These are phyloP conservation scores for Carollia perspicillata DNA, from an alignment of 2,113 vertebrate species.

Conservation along the genomic window DNA sequence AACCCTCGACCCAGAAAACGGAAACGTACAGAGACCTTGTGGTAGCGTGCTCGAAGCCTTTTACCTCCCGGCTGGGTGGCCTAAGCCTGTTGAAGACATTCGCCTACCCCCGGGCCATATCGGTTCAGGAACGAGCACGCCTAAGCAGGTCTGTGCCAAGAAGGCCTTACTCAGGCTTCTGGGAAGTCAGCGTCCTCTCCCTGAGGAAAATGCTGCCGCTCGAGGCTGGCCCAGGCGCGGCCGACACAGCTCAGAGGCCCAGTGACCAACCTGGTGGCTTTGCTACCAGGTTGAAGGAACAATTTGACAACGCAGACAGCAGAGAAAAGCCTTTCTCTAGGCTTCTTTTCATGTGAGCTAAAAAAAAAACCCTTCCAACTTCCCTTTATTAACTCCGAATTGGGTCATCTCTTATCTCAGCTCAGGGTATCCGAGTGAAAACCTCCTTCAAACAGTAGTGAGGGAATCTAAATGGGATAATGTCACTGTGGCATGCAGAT, in stretches of 20 bases:
- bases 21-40: not conserved
- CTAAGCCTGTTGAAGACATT: not conserved
- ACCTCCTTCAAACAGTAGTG: not conserved
- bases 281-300: not conserved
- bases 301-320: not conserved
- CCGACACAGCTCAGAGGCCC: not conserved
- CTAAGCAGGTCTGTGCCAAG: not conserved
- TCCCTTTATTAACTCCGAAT: slow-evolving; percentile 9
- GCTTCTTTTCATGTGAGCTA: not conserved
- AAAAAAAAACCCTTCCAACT: not conserved
- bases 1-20: not conserved
- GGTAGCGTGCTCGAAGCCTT: not conserved
- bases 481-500: not conserved
- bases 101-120: not conserved
- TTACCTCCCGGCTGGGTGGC: not conserved
- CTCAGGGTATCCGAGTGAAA: not conserved
- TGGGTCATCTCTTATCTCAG: slow-evolving; percentile 21
- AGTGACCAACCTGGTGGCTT: fast-evolving
- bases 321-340: not conserved
- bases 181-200: not conserved
- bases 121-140: not conserved
- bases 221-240: not conserved
- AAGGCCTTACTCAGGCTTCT: not conserved
- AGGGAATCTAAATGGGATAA: no score
- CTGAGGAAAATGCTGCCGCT: not conserved